Evolutionary conservation across 1,140 invertebrate species (phyloP).

Genomic region (Drosophila nigromelanica): DNA sequence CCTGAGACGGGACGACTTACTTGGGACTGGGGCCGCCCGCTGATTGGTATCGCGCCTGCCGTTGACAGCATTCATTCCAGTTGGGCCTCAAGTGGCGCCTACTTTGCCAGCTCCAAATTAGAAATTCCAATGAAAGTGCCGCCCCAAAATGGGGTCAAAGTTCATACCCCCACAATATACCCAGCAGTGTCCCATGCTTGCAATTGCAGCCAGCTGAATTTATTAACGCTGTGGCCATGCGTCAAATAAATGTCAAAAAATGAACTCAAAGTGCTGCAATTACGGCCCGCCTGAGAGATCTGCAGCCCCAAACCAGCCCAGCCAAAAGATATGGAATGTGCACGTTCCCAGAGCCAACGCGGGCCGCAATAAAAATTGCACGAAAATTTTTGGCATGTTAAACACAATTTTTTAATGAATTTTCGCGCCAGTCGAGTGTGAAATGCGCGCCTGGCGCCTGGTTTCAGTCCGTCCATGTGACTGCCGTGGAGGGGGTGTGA

Average conservation of each 20-base stretch:
- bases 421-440: conserved; percentile 79
- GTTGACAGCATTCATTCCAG: conserved; percentile 62
- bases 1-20: background rate
- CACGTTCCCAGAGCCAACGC: conserved; percentile 12
- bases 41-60: conserved; percentile 70
- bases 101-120: conserved; percentile 36
- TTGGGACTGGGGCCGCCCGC: conserved; percentile 10
- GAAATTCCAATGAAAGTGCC: conserved; percentile 49
- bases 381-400: conserved; percentile 72
- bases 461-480: background rate
- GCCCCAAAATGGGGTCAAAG: conserved; percentile 35
- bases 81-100: conserved; percentile 35
- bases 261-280: conserved; percentile 60
- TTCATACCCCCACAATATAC: background rate
- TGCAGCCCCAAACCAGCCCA: background rate
- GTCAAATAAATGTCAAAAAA: conserved; percentile 79
- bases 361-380: conserved; percentile 61
- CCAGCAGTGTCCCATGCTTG: conserved; percentile 13
- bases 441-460: conserved; percentile 51
- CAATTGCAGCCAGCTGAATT: conserved; percentile 56
- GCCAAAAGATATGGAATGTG: conserved; percentile 38
- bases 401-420: conserved; percentile 82
- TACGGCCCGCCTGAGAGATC: conserved; percentile 36
- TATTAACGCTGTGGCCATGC: conserved; percentile 69
- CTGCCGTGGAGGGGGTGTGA: conserved; percentile 23